Conservation (phyloP, 2,113 vertebrate genomes). For the Cyprinodon brontotheroides region DNA sequence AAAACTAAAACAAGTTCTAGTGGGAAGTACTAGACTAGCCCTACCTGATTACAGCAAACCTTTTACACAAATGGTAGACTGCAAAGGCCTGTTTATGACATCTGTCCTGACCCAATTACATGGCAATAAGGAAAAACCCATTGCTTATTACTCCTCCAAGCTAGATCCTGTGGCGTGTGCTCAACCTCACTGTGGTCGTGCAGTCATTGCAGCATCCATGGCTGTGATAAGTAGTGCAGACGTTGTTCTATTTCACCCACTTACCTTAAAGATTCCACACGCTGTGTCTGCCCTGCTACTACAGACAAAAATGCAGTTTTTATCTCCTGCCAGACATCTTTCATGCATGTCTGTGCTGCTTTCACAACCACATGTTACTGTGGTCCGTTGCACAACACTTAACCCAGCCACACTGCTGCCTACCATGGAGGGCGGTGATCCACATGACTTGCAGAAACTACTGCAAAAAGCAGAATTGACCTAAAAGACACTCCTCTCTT, state of each 20-base stretch:
- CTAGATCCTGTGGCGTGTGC: background rate
- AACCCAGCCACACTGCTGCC: background rate
- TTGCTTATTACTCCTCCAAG: background rate
- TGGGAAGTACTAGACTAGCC: accelerated
- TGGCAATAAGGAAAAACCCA: background rate
- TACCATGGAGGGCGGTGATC: background rate
- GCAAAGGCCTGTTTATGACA: no score
- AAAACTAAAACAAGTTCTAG: background rate
- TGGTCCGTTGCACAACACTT: background rate
- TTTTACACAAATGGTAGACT: no score
- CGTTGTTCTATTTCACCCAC: background rate
- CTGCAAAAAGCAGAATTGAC: no score
- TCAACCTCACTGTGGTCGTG: background rate
- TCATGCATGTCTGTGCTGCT: background rate
- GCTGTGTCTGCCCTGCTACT: background rate
- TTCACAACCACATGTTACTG: background rate
- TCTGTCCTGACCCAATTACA: background rate
- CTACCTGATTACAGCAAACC: no score
- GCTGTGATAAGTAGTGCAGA: background rate
- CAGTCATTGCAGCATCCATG: background rate
- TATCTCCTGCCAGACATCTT: background rate
- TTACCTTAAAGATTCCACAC: background rate
- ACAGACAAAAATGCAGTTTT: background rate
- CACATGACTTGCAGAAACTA: background rate
- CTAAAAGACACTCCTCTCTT: no score